Percentiles rank a stretch among this genome's conserved stretches.
Evolutionary conservation across 1,140 invertebrate species (phyloP).

Genomic region (Sarcophaga peregrina): DNA sequence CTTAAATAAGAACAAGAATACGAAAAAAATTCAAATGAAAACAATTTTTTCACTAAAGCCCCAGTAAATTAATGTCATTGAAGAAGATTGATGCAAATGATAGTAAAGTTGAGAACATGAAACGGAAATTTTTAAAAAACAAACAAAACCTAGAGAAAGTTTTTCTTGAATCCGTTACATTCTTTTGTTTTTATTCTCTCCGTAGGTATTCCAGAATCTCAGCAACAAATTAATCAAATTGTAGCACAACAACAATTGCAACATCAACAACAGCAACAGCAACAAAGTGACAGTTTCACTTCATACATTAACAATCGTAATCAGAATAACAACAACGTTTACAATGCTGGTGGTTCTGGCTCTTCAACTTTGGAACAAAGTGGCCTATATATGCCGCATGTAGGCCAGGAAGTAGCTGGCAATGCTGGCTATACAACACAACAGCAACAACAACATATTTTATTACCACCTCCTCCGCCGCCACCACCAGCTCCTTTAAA

Average conservation of each 20-base stretch:
- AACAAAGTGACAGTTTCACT: conserved; percentile 26
- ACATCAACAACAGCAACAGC: background rate
- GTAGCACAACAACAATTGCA: background rate
- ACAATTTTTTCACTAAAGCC: too few species aligned
- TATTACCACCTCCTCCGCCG: conserved; percentile 49
- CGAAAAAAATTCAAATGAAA: too few species aligned
- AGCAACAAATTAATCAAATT: conserved; percentile 22
- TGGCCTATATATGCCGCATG: conserved; percentile 56
- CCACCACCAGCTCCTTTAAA: conserved; percentile 47
- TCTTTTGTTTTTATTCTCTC: conserved; percentile 11
- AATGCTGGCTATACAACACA: conserved; percentile 47
- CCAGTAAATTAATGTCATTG: too few species aligned
- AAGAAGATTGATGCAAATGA: too few species aligned
- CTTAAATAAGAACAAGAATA: too few species aligned
- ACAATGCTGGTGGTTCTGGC: conserved; percentile 33
- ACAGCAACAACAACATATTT: conserved; percentile 49
- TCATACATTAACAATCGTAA: conserved; percentile 35
- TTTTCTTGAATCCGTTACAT: background rate
- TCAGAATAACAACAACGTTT: conserved; percentile 52
- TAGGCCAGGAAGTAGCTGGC: background rate
- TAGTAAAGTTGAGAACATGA: too few species aligned
- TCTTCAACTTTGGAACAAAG: conserved; percentile 50
- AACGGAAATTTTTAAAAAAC: too few species aligned
- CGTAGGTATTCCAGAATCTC: background rate
- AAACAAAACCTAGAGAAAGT: conserved; percentile 8